phyloP scores from a whole-genome alignment of 2,888 invertebrate species.

The Physocephala rufipes region DNA sequence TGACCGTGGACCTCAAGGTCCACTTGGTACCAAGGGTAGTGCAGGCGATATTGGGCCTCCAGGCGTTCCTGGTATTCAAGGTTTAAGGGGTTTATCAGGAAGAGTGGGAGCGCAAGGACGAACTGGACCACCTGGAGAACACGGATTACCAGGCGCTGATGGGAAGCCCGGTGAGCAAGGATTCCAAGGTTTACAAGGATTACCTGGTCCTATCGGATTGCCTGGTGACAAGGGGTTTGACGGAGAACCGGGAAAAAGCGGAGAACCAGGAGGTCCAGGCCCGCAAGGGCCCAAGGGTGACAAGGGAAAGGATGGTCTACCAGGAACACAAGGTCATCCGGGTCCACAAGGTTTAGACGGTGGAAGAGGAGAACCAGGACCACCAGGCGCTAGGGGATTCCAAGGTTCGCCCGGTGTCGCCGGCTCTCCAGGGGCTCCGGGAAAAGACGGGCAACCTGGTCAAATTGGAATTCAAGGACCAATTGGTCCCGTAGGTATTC shows the following conservation, averaged over 20 bases:
- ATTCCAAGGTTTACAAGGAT: conserved; percentile 79
- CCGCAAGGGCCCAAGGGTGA: conserved; percentile 81
- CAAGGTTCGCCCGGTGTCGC: conserved; percentile 78
- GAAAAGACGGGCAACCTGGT: conserved; percentile 84
- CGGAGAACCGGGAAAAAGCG: conserved; percentile 83
- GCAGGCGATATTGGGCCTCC: conserved; percentile 71
- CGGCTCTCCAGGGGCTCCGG: conserved; percentile 77
- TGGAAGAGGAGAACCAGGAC: conserved; percentile 79
- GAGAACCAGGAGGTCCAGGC: conserved; percentile 76
- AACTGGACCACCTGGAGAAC: conserved; percentile 75
- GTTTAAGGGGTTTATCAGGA: conserved; percentile 73
- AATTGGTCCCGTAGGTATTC: conserved; percentile 71
- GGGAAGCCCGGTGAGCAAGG: conserved; percentile 88
- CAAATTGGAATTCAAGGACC: conserved; percentile 74
- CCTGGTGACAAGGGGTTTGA: conserved; percentile 73
- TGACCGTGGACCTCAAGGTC: conserved; percentile 76
- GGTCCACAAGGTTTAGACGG: conserved; percentile 78
- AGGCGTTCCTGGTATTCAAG: conserved; percentile 71
- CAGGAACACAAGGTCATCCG: conserved; percentile 78
- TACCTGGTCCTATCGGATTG: conserved; percentile 78
- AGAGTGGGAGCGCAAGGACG: conserved; percentile 77
- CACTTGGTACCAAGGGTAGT: conserved; percentile 72
- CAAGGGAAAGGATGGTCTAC: conserved; percentile 79
- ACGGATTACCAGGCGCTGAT: conserved; percentile 82
- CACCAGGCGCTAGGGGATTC: conserved; percentile 81